Base-by-base conservation (phyloP, 1,140 invertebrate genomes). In the Sycobia sp. region DNA sequence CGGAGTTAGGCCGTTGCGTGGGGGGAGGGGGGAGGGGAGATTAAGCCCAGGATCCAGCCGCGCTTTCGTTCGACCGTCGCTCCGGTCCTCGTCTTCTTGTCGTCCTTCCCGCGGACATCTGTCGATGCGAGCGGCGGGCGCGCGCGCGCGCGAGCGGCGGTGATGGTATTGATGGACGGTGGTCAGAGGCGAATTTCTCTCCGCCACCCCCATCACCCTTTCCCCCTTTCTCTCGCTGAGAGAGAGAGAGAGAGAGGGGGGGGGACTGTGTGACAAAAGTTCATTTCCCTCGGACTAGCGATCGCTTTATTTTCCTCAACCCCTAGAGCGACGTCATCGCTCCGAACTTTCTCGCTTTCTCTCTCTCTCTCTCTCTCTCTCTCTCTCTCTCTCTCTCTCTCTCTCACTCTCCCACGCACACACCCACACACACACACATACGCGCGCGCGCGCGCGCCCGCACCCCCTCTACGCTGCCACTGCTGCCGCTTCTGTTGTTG, bases 141-240 rank as follows among this genome's bases (percentile, higher is more conserved):
- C 29, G 65, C 58, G 74, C 74, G 79, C 79, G 79, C 79, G 81
- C 81, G 79, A 81, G 80, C 80, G 73, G 43, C 43, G 23, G n/a
- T n/a, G n/a, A n/a, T n/a, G n/a, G n/a, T 69, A 71, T 76, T 76
- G 77, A 74, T 55, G 73, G 76, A 79, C 76, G 60, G 25, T 79
- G 80, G 80, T 81, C 80, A 82, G 73, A 65, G 46, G 7, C 13
- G 73, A 66, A 74, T 81, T 71, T 71, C 68, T 32, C 25, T 79
- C n/a, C n/a, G n/a, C n/a, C n/a, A n/a, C n/a, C n/a, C n/a, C n/a
- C n/a, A n/a, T n/a, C n/a, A n/a, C n/a, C n/a, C n/a, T n/a, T n/a
- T n/a, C n/a, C n/a, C n/a, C n/a, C n/a, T n/a, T n/a, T n/a, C n/a
- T n/a, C n/a, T n/a, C n/a, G n/a, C 16, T 32, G 46, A n/a, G 10